Evolutionary conservation across 2,888 invertebrate species (phyloP), one percentile per base, ranked within the genome.

Genomic region (Myopa testacea): DNA sequence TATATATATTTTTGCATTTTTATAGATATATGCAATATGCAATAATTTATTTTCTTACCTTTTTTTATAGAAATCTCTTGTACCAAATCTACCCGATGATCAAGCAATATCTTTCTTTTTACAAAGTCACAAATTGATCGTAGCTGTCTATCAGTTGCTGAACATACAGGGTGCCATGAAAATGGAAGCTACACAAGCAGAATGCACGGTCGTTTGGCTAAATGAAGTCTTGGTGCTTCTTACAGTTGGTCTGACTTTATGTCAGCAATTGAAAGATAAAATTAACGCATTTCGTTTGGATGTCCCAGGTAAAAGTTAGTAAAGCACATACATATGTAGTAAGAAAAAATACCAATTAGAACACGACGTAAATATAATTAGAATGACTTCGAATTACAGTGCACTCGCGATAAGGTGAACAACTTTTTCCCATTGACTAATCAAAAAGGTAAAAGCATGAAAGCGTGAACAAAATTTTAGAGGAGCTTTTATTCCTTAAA

Each of bases 71-170:
- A 96, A 96, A 92, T 95, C 95, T 34, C 91, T 98, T 79, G 93
- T 94, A 81, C 98, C 98, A 50, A 95, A 95, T 87, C 91, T 98
- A 81, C 96, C 98, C 7, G 96, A 95, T 89, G 98, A 98, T 90
- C 91, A 97, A 87, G 96, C 97, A 70, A 94, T 98, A 88, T 97
- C 97, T 84, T 98, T 98, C 91, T 98, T 98, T 91, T 94, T 98
- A 82, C 97, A 98, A 89, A 96, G 96, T 58, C 96, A 97, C 88
- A 98, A 98, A 89, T 90, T 98, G 86, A 95, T 97, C 84, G 94
- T 98, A 88, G 97, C 97, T 26, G 94, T 96, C 37, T 98, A 98
- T 89, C 96, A 97, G 85, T 89, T 97, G 82, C 93, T 93, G 86
- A 94, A 93, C 79, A 93, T 94, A 38, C 95, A 95, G 83, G 96